Percentiles rank a stretch among this genome's conserved stretches.
Conservation (phyloP, 2,888 invertebrate genomes). For the Parnassius smintheus region DNA sequence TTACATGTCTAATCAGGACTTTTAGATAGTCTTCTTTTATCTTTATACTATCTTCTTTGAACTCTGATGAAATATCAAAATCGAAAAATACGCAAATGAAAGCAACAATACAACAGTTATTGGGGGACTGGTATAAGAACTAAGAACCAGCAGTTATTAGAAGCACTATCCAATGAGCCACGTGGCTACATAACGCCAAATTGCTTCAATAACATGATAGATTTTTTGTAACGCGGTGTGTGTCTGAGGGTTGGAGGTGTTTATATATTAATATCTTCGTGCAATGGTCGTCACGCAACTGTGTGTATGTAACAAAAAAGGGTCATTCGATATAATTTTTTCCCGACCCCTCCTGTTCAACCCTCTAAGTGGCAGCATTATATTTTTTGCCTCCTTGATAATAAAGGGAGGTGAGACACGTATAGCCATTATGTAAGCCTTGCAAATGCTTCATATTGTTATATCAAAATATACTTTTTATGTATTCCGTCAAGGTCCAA, state of each 20-base stretch:
- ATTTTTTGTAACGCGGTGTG: slow-evolving; percentile 47
- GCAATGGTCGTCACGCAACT: slow-evolving; percentile 46
- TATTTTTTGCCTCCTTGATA: slow-evolving; percentile 30
- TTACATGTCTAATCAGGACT: too few relatives aligned
- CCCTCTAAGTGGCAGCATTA: slow-evolving; percentile 29
- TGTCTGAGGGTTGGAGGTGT: slow-evolving; percentile 40
- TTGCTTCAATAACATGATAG: slow-evolving; percentile 43
- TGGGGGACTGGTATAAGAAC: not conserved
- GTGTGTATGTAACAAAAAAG: slow-evolving; percentile 34
- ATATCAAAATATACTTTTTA: slow-evolving; percentile 1
- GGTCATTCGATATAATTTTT: slow-evolving; percentile 36
- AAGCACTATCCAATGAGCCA: not conserved
- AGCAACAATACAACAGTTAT: not conserved
- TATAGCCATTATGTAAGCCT: slow-evolving; percentile 18
- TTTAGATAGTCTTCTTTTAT: too few relatives aligned
- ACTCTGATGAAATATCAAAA: too few relatives aligned
- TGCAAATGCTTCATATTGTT: slow-evolving; percentile 3
- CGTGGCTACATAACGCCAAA: slow-evolving; percentile 35
- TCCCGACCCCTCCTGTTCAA: slow-evolving; percentile 30
- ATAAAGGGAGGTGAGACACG: slow-evolving; percentile 23
- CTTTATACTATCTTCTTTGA: too few relatives aligned
- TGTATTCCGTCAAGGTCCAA: not conserved
- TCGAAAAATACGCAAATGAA: too few relatives aligned
- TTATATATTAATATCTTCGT: slow-evolving; percentile 53
- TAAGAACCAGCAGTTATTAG: not conserved